Conservation (phyloP, 2,797 vertebrate genomes). For the Remorina albescens region DNA sequence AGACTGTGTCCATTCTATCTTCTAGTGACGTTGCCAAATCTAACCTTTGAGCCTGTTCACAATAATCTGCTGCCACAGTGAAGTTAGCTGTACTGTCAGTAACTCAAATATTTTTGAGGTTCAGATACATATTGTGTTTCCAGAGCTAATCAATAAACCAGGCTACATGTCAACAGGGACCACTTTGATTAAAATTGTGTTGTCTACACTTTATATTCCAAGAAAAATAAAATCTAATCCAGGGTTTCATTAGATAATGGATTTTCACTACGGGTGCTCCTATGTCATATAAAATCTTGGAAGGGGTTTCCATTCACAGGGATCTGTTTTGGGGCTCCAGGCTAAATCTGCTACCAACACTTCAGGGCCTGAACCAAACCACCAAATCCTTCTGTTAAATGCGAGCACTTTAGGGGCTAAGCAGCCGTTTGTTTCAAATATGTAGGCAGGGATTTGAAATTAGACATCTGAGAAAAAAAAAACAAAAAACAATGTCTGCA, state of each 20-base stretch:
- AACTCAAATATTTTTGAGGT: slow-evolving; percentile 7
- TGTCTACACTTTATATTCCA: slow-evolving; percentile 59
- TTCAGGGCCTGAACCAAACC: slow-evolving; percentile 5
- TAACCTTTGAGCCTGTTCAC: slow-evolving; percentile 21
- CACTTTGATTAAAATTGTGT: slow-evolving; percentile 63
- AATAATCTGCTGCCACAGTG: slow-evolving; percentile 43
- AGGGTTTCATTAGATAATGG: slow-evolving; percentile 47
- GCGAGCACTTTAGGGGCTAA: slow-evolving; percentile 75
- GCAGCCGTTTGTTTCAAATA: slow-evolving; percentile 40
- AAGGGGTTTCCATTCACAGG: slow-evolving; percentile 45
- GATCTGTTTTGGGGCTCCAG: slow-evolving; percentile 29
- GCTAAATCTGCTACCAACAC: slow-evolving; percentile 5
- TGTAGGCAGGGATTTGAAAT: slow-evolving; percentile 29
- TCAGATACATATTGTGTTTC: slow-evolving; percentile 17
- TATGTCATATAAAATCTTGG: slow-evolving; percentile 35
- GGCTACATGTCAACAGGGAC: slow-evolving; percentile 84
- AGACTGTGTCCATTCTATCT: slow-evolving; percentile 21
- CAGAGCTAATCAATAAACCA: slow-evolving; percentile 34
- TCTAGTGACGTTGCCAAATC: slow-evolving; percentile 70
- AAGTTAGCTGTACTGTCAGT: slow-evolving; percentile 6
- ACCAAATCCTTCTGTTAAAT: slow-evolving; percentile 27
- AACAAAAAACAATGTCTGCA: no score
- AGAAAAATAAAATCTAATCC: slow-evolving; percentile 31
- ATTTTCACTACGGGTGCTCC: slow-evolving; percentile 63
- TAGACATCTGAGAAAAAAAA: slow-evolving; percentile 15